Percentiles rank a stretch among this genome's conserved stretches.
These are phyloP conservation scores for Tenodera sinensis DNA, from an alignment of 2,888 invertebrate species.

Conservation along the genomic window DNA sequence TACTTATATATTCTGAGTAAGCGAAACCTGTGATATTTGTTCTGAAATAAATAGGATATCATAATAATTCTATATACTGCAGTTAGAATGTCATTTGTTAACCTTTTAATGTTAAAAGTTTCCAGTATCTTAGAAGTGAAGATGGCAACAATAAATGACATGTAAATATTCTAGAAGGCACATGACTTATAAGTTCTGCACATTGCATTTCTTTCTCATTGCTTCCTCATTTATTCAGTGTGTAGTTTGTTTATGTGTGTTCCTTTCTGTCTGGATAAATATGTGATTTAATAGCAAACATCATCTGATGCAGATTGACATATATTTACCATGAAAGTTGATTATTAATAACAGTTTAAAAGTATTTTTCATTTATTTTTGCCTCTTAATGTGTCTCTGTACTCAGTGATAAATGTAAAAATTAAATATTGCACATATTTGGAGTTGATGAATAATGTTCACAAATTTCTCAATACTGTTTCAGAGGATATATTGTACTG, in stretches of 20 bases:
- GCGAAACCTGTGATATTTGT: conserved; percentile 9
- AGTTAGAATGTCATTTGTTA: neutral
- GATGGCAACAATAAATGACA: neutral
- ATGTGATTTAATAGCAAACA: no score
- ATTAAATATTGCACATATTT: neutral
- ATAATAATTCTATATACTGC: neutral
- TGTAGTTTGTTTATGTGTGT: no score
- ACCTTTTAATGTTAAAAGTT: neutral
- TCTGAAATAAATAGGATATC: neutral
- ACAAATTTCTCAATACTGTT: neutral
- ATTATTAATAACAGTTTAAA: neutral
- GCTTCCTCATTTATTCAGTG: no score
- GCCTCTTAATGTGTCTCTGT: neutral
- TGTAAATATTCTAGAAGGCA: neutral
- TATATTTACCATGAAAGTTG: neutral
- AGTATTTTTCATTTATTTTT: neutral
- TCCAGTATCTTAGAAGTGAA: neutral
- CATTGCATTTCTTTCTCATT: neutral
- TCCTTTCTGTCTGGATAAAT: no score
- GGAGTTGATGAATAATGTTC: neutral
- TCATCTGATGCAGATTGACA: neutral
- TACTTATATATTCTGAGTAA: neutral
- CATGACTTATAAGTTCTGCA: neutral
- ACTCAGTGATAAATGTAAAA: neutral
- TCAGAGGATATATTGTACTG: neutral